Evolutionary conservation across 2,888 invertebrate species (phyloP).

Genomic region (Tenthredo amoena): DNA sequence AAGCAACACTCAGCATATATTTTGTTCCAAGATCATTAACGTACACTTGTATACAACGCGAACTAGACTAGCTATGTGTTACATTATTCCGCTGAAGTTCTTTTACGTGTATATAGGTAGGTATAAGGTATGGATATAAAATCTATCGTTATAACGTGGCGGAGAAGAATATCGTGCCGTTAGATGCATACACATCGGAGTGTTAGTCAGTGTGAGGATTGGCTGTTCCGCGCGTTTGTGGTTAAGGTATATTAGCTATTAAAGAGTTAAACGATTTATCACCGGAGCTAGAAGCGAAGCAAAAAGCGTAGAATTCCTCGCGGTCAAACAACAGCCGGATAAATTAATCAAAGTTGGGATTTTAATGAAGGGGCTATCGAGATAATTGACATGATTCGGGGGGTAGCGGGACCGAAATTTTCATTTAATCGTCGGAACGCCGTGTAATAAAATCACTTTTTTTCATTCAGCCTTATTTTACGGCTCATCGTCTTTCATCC

Average conservation of each 20-base stretch:
- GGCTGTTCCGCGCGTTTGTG: constrained; percentile 2
- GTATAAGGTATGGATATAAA: background rate
- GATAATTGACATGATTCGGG: constrained; percentile 67
- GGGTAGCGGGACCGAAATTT: constrained; percentile 57
- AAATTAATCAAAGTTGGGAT: constrained; percentile 69
- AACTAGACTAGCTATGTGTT: background rate
- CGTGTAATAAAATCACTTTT: constrained; percentile 46
- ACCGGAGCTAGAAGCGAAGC: constrained; percentile 52
- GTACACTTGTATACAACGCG: background rate
- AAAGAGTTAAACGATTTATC: constrained; percentile 66
- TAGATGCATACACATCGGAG: background rate
- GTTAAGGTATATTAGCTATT: constrained; percentile 63
- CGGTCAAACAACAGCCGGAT: constrained; percentile 57
- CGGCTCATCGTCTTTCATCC: background rate
- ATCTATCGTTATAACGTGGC: background rate
- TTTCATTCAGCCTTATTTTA: constrained; percentile 4
- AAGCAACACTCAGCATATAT: constrained; percentile 15
- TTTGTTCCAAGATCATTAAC: constrained; percentile 11
- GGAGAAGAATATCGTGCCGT: background rate
- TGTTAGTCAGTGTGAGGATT: constrained; percentile 8
- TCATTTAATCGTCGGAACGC: constrained; percentile 50
- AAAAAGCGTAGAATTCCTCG: constrained; percentile 51
- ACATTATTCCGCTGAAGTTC: background rate
- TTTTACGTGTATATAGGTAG: background rate
- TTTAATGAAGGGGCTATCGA: constrained; percentile 67